Evolutionary conservation across 1,140 invertebrate genomes (phyloP), one percentile per base, ranked within the genome.

Genomic region (Sweltsa coloradensis): DNA sequence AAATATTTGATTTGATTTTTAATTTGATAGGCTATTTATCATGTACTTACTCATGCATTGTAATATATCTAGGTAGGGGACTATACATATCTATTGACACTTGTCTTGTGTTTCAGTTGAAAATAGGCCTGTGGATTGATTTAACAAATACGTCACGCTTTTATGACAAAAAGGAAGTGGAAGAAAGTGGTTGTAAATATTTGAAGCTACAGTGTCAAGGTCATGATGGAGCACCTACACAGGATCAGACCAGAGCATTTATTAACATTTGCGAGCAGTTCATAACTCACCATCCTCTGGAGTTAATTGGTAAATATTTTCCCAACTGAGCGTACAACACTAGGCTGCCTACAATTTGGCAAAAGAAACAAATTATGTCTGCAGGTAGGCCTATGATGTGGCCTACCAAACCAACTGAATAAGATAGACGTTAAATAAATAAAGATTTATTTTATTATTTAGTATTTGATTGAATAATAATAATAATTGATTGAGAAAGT

Each of bases 81-180:
- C 29, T 45, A 6, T 50, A 45, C 23, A 2, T 2, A 4, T 34
- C 37, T 11, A 16, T n/a, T n/a, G n/a, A n/a, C n/a, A n/a, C n/a
- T n/a, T n/a, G n/a, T n/a, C n/a, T n/a, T 11, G 22, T 52, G 34
- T 66, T 71, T 42, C 56, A 89, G 83, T 60, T 81, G 9, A 92
- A 90, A 59, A 66, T 99, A 40, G 94, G 95, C 1, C 63, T 99
- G 14, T 93, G 95, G 88, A 86, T 99, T 49, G 93, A 98, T 67
- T 68, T 99, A 37, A 98, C 95, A 3, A 95, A 97, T 60, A 98
- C 96, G 3, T 76, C 69, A 47, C 71, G 95, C 45, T 99, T 95
- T 67, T 99, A 99, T 63, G 72, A 93, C 51, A 83, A 79, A 50
- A 60, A 70, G 16, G 78, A 82, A 44, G 70, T 98, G 6, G 85